Evolutionary conservation across 2,888 invertebrate genomes (phyloP).

Genomic region (Luffia ferchaultella): DNA sequence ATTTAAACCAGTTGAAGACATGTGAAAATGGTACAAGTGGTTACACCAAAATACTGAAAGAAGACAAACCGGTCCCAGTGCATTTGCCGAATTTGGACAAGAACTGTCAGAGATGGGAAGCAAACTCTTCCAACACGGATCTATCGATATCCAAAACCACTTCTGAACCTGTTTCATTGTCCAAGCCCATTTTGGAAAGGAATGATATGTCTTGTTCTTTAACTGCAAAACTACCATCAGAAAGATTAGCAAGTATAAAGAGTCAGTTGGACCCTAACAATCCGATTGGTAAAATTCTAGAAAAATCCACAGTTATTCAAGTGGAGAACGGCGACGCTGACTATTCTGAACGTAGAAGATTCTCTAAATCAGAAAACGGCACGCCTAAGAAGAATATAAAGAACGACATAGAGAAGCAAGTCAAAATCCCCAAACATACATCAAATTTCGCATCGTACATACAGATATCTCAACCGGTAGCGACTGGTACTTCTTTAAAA

Average conservation of each 20-base stretch:
- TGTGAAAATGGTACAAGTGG: constrained; percentile 46
- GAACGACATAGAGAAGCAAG: constrained; percentile 49
- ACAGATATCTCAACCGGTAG: constrained; percentile 58
- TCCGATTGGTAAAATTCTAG: constrained; percentile 58
- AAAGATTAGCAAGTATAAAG: constrained; percentile 52
- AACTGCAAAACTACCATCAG: constrained; percentile 42
- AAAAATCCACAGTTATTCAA: constrained; percentile 57
- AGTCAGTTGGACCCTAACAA: constrained; percentile 59
- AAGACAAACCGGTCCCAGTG: constrained; percentile 53
- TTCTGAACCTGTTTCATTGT: constrained; percentile 46
- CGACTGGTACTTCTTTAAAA: constrained; percentile 45
- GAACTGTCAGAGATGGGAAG: constrained; percentile 51
- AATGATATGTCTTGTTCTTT: constrained; percentile 41
- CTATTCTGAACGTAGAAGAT: constrained; percentile 26
- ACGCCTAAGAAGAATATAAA: constrained; percentile 32
- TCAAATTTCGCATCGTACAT: constrained; percentile 71
- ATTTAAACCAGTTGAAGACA: constrained; percentile 47
- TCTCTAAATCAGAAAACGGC: constrained; percentile 22
- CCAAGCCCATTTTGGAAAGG: constrained; percentile 39
- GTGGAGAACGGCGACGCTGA: constrained; percentile 50
- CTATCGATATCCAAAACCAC: constrained; percentile 52
- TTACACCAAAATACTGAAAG: constrained; percentile 43
- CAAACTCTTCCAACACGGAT: constrained; percentile 45
- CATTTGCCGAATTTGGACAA: constrained; percentile 50
- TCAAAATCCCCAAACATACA: constrained; percentile 55